phyloP scores from a whole-genome alignment of 2,113 vertebrate species.

The Entosphenus tridentatus region DNA sequence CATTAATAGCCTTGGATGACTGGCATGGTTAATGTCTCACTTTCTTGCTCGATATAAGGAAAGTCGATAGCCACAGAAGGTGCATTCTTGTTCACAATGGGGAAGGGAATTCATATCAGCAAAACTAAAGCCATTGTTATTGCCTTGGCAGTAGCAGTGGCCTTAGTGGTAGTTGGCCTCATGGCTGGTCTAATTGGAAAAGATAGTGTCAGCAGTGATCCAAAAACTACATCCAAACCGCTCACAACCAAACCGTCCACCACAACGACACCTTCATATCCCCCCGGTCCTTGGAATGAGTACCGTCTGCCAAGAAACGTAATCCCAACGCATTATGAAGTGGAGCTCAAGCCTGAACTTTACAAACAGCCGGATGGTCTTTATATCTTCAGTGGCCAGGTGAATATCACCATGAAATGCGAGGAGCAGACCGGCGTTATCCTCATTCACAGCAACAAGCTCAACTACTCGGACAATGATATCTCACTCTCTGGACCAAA shows the following conservation, averaged over 20 bases:
- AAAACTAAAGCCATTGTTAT: too few relatives aligned
- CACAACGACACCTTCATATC: neutral
- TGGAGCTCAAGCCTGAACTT: constrained; percentile 46
- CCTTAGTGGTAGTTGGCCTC: too few relatives aligned
- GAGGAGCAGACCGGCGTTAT: constrained; percentile 29
- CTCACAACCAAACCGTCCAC: constrained; percentile 6
- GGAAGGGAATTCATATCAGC: too few relatives aligned
- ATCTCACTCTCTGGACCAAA: constrained; percentile 12
- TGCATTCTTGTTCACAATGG: too few relatives aligned
- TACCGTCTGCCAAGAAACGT: constrained; percentile 40
- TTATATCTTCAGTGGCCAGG: constrained; percentile 45
- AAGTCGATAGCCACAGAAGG: too few relatives aligned
- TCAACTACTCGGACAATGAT: constrained; percentile 28
- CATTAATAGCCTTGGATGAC: too few relatives aligned
- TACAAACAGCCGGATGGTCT: constrained; percentile 1
- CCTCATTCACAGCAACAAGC: constrained; percentile 59
- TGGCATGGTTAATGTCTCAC: too few relatives aligned
- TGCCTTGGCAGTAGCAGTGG: too few relatives aligned
- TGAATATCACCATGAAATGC: constrained; percentile 37
- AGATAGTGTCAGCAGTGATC: too few relatives aligned
- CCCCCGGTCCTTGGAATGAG: constrained; percentile 28
- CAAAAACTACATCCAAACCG: too few relatives aligned
- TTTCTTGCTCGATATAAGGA: too few relatives aligned
- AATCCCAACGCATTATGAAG: constrained; percentile 25
- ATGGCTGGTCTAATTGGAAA: too few relatives aligned